Evolutionary conservation across 1,140 invertebrate species (phyloP), one percentile per base, ranked within the genome.

Genomic region (Pentalonia nigronervosa): DNA sequence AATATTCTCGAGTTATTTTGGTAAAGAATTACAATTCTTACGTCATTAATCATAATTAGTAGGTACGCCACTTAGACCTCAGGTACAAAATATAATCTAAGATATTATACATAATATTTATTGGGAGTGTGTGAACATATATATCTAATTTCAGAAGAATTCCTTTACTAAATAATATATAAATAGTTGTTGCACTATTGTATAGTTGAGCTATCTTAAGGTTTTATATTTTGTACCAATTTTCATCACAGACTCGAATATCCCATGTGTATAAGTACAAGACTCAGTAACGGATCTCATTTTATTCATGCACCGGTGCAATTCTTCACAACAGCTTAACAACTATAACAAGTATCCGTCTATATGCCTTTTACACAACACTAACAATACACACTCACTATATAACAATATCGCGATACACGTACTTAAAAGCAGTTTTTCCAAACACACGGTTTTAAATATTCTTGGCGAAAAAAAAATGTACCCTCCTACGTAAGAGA

Each of bases 261-360:
- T 23, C 25, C 30, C 53, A 34, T 48, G 36, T 36, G 50, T 50
- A 20, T 4, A 41, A 89, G 25, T 50, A 41, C 23, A 60, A 90
- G 25, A 48, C 20, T 60, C 88, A 60, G 36, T 47, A 60, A 89
- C 36, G 87, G 41, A 53, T 30, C 47, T 89, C n/a, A 23, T 90
- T 90, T 90, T 90, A 60, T 90, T 56, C n/a, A 90, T 45, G 88
- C 88, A 41, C 41, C 88, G 48, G 23, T 60, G 88, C 88, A 90
- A 41, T 41, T 90, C 88, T 90, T 90, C 47, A 90, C 47, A 50
- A 88, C 53, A 34, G 50, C 87, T 56, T 89, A 89, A 90, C 88
- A 90, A 56, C 53, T 90, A 90, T 90, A 89, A 90, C 88, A 90
- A 56, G 88, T 90, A 90, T 90, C 14, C 48, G 45, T 86, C 41